Percentiles rank a stretch among this genome's conserved stretches.
phyloP scores from a whole-genome alignment of 2,888 invertebrate genomes.

The Bellardia pandia region DNA sequence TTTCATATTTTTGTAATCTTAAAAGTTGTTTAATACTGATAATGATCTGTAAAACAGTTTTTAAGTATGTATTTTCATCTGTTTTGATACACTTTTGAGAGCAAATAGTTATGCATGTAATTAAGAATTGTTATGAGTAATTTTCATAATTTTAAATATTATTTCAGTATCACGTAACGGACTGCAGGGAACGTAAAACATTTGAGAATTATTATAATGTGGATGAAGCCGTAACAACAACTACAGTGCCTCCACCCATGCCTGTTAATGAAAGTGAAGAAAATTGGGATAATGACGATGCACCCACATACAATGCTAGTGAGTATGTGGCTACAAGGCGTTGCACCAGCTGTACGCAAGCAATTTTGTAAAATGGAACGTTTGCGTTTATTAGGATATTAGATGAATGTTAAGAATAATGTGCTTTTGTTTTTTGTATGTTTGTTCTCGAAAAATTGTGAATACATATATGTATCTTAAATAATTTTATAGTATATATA shows the following conservation, averaged over 20 bases:
- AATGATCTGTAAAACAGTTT: too few relatives aligned
- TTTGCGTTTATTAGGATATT: constrained; percentile 65
- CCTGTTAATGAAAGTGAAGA: constrained; percentile 69
- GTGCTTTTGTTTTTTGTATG: not conserved
- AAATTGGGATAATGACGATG: constrained; percentile 76
- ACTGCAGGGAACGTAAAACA: constrained; percentile 72
- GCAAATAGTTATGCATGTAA: too few relatives aligned
- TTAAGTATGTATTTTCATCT: too few relatives aligned
- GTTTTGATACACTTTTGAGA: too few relatives aligned
- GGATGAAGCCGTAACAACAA: constrained; percentile 23
- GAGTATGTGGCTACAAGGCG: constrained; percentile 72
- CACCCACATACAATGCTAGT: constrained; percentile 75
- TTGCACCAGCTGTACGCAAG: constrained; percentile 73
- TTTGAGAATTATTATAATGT: constrained; percentile 72
- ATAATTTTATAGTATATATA: not conserved
- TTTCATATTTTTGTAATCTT: not conserved
- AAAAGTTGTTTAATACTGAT: not conserved
- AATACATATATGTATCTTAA: not conserved
- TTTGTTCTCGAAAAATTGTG: not conserved
- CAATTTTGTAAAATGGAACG: constrained; percentile 75
- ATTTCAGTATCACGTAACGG: constrained; percentile 74
- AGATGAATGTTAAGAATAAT: not conserved
- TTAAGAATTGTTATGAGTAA: too few relatives aligned
- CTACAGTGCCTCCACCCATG: constrained; percentile 58
- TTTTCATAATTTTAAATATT: not conserved